phyloP scores from a whole-genome alignment of 2,113 vertebrate genomes.

The Dendropsophus ebraccatus region DNA sequence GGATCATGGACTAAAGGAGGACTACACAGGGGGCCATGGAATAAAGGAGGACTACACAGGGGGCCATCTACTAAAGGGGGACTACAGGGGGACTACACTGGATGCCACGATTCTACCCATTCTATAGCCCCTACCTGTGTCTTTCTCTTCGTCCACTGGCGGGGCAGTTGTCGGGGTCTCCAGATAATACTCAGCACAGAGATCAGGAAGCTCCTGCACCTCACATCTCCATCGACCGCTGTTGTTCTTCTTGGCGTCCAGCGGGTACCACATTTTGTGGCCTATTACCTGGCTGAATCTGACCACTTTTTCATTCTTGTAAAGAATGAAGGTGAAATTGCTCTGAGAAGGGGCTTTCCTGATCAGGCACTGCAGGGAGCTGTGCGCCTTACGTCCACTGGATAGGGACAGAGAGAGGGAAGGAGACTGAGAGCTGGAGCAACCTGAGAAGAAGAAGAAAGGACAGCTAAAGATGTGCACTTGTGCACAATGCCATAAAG shows the following conservation, averaged over 20 bases:
- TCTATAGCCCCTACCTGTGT: not conserved
- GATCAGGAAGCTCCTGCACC: not conserved
- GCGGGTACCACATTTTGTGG: not conserved
- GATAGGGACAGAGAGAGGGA: not conserved
- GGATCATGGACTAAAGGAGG: too few relatives aligned
- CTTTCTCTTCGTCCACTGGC: not conserved
- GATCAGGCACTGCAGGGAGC: not conserved
- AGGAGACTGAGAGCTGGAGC: not conserved
- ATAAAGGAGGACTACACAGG: too few relatives aligned
- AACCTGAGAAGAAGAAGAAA: not conserved
- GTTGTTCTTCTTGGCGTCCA: slow-evolving; percentile 9
- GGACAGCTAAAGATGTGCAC: too few relatives aligned
- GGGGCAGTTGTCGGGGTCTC: not conserved
- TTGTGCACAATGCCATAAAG: too few relatives aligned
- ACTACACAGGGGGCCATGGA: too few relatives aligned
- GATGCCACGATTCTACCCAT: too few relatives aligned
- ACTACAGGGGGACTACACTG: too few relatives aligned
- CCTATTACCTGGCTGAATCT: not conserved
- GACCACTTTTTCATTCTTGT: not conserved
- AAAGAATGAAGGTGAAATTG: not conserved
- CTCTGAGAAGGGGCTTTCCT: fast-evolving
- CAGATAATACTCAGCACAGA: slow-evolving; percentile 32
- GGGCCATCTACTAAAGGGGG: too few relatives aligned
- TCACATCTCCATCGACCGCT: slow-evolving; percentile 30
- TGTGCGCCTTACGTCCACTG: not conserved